phyloP scores from a whole-genome alignment of 1,140 invertebrate genomes.

The Anastrepha obliqua region DNA sequence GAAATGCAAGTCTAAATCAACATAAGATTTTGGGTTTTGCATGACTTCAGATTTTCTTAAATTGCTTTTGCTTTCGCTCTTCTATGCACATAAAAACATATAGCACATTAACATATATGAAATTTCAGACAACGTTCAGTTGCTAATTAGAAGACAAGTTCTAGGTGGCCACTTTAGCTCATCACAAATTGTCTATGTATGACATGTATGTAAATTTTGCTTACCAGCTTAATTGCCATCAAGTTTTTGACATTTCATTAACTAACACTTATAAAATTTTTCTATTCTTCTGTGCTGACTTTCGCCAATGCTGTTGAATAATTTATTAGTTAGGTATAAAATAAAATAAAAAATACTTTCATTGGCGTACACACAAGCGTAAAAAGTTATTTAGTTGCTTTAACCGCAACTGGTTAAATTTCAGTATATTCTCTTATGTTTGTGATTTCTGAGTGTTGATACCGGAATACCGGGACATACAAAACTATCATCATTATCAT shows the following conservation, averaged over 20 bases:
- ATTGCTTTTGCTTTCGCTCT: not conserved
- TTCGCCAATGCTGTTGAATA: constrained; percentile 2
- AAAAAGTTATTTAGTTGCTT: too few species aligned
- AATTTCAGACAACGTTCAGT: not conserved
- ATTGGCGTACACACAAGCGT: not conserved
- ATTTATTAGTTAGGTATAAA: not conserved
- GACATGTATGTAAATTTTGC: too few species aligned
- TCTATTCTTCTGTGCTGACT: not conserved
- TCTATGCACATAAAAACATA: not conserved
- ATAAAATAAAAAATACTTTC: constrained; percentile 7
- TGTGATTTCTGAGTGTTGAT: too few species aligned
- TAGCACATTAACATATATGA: too few species aligned
- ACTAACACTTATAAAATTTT: not conserved
- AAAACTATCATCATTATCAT: too few species aligned
- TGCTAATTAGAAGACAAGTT: constrained; percentile 49
- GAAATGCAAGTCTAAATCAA: not conserved
- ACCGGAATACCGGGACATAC: too few species aligned
- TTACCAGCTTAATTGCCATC: constrained; percentile 5
- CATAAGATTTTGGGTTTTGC: not conserved
- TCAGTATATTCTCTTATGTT: too few species aligned
- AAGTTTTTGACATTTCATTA: constrained; percentile 32
- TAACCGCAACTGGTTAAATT: too few species aligned
- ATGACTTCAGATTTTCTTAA: not conserved
- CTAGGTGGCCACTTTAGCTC: not conserved
- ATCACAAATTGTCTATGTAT: not conserved